Conservation (phyloP, 2,888 invertebrate genomes). For the Acanthosoma haemorrhoidale region DNA sequence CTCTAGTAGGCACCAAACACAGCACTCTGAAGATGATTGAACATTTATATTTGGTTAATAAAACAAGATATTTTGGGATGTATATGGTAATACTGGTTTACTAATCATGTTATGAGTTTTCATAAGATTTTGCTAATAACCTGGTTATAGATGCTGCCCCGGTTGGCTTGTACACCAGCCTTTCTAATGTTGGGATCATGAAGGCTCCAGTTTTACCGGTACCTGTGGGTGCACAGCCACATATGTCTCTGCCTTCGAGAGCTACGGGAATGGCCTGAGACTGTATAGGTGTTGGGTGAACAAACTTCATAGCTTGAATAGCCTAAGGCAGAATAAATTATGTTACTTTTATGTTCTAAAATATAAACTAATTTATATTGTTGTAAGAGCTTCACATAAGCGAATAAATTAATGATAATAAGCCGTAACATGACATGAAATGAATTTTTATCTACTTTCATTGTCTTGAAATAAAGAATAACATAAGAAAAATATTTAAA, state of each 20-base stretch:
- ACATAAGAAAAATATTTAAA: too few relatives aligned
- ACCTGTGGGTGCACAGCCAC: slow-evolving; percentile 98
- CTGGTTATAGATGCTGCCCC: slow-evolving; percentile 50
- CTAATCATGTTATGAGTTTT: too few relatives aligned
- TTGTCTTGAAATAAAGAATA: too few relatives aligned
- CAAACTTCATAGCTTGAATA: slow-evolving; percentile 78
- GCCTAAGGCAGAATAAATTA: slow-evolving; percentile 52
- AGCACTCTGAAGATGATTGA: slow-evolving; percentile 58
- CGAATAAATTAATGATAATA: too few relatives aligned
- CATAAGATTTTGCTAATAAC: slow-evolving; percentile 32
- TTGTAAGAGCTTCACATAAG: too few relatives aligned
- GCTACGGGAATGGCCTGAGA: slow-evolving; percentile 91
- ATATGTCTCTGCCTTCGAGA: slow-evolving; percentile 86
- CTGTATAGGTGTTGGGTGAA: slow-evolving; percentile 95
- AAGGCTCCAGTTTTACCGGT: slow-evolving; percentile 98
- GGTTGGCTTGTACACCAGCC: slow-evolving; percentile 79
- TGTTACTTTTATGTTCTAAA: too few relatives aligned
- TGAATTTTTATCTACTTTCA: too few relatives aligned
- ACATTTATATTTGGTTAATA: neutral
- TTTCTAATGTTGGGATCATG: slow-evolving; percentile 93
- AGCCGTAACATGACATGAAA: too few relatives aligned
- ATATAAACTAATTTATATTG: too few relatives aligned
- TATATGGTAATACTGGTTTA: neutral
- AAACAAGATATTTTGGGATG: neutral
- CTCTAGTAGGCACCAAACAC: slow-evolving; percentile 92